Evolutionary conservation across 2,888 invertebrate genomes (phyloP).

Genomic region (Pandemis corylana): DNA sequence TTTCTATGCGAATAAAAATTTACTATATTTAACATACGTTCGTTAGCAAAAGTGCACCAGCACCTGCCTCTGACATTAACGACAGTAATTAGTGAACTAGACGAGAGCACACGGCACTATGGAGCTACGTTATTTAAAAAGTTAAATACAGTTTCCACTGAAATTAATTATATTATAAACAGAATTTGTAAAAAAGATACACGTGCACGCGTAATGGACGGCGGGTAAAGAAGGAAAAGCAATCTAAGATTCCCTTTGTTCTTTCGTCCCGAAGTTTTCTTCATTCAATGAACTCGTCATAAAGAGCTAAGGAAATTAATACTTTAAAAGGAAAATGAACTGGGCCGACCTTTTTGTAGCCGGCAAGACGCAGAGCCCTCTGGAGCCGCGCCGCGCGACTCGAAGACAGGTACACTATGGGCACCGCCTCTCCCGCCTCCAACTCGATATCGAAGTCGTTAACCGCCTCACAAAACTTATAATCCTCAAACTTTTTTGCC

Average conservation of each 20-base stretch:
- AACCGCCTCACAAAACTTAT: conserved; percentile 78
- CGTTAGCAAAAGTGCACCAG: conserved; percentile 9
- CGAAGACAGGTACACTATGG: conserved; percentile 80
- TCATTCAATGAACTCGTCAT: conserved; percentile 33
- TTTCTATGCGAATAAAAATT: too few species aligned
- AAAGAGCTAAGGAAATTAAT: conserved; percentile 41
- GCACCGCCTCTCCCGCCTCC: conserved; percentile 72
- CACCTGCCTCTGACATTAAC: conserved; percentile 39
- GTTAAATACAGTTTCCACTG: conserved; percentile 43
- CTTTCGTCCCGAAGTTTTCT: conserved; percentile 25
- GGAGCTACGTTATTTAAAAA: conserved; percentile 52
- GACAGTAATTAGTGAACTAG: conserved; percentile 50
- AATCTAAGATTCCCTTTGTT: conserved; percentile 39
- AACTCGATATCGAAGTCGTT: conserved; percentile 79
- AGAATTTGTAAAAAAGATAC: neutral
- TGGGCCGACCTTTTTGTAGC: conserved; percentile 83
- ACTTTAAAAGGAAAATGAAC: conserved; percentile 36
- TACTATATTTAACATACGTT: conserved; percentile 2
- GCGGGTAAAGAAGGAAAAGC: conserved; percentile 34
- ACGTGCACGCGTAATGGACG: conserved; percentile 25
- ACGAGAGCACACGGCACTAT: conserved; percentile 43
- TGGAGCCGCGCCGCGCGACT: conserved; percentile 82
- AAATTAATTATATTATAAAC: neutral
- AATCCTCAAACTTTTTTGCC: conserved; percentile 73
- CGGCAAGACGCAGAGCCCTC: conserved; percentile 83